Evolutionary conservation across 2,797 vertebrate genomes (phyloP), one percentile per base, ranked within the genome.

Genomic region (Danio jaintianensis): DNA sequence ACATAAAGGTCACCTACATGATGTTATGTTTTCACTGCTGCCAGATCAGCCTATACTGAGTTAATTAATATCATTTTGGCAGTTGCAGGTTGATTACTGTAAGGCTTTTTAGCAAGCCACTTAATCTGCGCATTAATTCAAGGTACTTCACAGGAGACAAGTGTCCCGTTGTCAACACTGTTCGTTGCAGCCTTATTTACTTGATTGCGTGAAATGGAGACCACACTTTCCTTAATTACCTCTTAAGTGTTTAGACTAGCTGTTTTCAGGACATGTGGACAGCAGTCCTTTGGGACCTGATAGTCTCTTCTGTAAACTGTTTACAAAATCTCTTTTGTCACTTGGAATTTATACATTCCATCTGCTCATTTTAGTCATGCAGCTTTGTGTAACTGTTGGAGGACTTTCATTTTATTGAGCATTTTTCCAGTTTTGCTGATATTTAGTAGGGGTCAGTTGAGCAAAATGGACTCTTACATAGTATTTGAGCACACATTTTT

Each of bases 141-240:
- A 69, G 42, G 36, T 68, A 59, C 76, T 50, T 62, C 16, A 47
- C 16, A 42, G 67, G 22, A 62, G 68, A 42, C 4, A 2, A n/a
- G 40, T 55, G 45, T 68, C 12, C 52, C 74, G 70, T 69, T 78
- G 75, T 40, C 38, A 47, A 50, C 16, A 15, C 55, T 50, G 38
- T 53, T 47, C 18, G 36, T 56, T 55, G 40, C 6, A 53, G 58
- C n/a, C 58, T 75, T 61, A 61, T 74, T 81, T 70, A 79, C 83
- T 77, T 50, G 72, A 83, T 80, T 80, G 70, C 5, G 5, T 76
- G 43, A 71, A 63, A 80, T 62, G 38, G 82, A 76, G 53, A 48
- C 55, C 67, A 45, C 43, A 66, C 43, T 59, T 72, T 58, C 43
- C 36, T 18, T 72, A 52, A 74, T 68, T 42, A 76, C 20, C 43